A percentile compares a stretch with the other conserved stretches of the same genome.
Evolutionary conservation across 2,888 invertebrate species (phyloP).

Genomic region (Podotricha telesiphe): DNA sequence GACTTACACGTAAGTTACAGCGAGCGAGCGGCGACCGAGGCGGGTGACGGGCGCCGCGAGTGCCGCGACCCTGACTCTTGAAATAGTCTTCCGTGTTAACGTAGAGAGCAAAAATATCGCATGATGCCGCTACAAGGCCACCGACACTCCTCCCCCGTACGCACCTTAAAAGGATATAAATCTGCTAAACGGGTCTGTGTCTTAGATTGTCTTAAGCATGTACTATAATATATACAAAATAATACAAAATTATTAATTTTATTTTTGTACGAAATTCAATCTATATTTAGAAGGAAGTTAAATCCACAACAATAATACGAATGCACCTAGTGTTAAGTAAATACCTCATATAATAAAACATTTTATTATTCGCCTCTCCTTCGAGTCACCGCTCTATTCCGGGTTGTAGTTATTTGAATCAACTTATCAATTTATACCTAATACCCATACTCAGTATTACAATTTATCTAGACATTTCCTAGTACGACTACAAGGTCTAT

Average conservation of each 20-base stretch:
- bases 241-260: background rate
- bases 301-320: background rate
- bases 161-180: slow-evolving; percentile 65
- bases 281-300: background rate
- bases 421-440: slow-evolving; percentile 43
- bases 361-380: slow-evolving; percentile 18
- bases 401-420: slow-evolving; percentile 43
- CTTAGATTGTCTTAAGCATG: slow-evolving; percentile 26
- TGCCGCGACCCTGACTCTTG: slow-evolving; percentile 80
- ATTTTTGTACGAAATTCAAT: background rate
- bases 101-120: slow-evolving; percentile 80
- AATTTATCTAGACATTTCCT: slow-evolving; percentile 48
- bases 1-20: slow-evolving; percentile 47
- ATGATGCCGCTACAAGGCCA: slow-evolving; percentile 76
- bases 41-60: slow-evolving; percentile 60
- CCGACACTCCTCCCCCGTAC: slow-evolving; percentile 62
- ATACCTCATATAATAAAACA: slow-evolving; percentile 8
- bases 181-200: slow-evolving; percentile 39
- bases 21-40: slow-evolving; percentile 46
- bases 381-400: slow-evolving; percentile 41
- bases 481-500: slow-evolving; percentile 47
- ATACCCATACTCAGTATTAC: slow-evolving; percentile 41
- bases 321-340: slow-evolving; percentile 7
- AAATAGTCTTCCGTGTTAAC: slow-evolving; percentile 84
- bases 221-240: background rate